phyloP scores from a whole-genome alignment of 2,113 vertebrate genomes.

The Emydura subglobosa region DNA sequence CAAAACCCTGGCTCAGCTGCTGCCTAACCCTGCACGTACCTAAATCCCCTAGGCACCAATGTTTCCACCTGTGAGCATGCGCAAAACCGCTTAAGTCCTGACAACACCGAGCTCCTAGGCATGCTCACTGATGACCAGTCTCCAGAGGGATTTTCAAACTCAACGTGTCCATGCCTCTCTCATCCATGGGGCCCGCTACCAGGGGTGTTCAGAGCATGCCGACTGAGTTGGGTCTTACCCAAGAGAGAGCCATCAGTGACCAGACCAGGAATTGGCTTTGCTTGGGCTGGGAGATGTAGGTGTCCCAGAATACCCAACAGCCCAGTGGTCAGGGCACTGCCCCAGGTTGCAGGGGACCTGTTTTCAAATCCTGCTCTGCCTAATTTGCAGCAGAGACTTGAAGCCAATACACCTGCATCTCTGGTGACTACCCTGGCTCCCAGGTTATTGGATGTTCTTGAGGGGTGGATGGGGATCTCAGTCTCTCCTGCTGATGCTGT shows the following conservation, averaged over 20 bases:
- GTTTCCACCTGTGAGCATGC: neutral
- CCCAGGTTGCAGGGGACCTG: too few relatives aligned
- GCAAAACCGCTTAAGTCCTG: neutral
- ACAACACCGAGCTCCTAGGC: neutral
- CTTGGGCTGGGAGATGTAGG: too few relatives aligned
- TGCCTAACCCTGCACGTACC: neutral
- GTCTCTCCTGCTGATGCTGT: too few relatives aligned
- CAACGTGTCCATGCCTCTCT: neutral
- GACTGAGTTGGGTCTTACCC: neutral
- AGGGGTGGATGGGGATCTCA: too few relatives aligned
- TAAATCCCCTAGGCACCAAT: neutral
- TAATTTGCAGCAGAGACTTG: too few relatives aligned
- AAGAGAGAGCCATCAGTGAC: neutral
- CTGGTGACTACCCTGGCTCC: too few relatives aligned
- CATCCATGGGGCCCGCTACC: neutral
- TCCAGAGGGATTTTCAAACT: neutral
- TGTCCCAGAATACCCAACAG: too few relatives aligned
- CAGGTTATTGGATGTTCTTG: too few relatives aligned
- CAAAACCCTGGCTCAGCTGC: neutral
- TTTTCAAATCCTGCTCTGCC: too few relatives aligned
- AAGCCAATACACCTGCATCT: too few relatives aligned
- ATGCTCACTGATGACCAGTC: neutral
- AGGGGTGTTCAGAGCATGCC: neutral
- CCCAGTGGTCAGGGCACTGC: too few relatives aligned
- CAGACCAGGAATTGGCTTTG: too few relatives aligned